Evolutionary conservation across 2,113 vertebrate genomes (phyloP).

Genomic region (Microtus richardsoni): DNA sequence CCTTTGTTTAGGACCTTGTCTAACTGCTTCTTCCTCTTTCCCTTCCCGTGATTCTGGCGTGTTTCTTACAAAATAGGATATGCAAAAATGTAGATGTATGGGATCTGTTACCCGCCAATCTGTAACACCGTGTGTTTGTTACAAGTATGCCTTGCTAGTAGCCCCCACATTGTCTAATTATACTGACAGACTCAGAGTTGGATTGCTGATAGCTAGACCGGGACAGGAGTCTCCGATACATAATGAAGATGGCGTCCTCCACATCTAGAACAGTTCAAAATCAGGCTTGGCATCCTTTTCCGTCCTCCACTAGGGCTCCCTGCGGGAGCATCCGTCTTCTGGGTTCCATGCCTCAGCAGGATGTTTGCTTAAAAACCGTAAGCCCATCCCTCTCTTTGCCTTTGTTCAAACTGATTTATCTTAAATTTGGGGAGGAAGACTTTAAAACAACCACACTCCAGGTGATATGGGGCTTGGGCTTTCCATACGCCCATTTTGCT

Average conservation of each 20-base stretch:
- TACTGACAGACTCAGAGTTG: background rate
- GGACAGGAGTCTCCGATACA: background rate
- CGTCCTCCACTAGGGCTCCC: background rate
- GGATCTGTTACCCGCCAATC: background rate
- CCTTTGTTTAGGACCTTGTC: background rate
- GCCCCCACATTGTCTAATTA: background rate
- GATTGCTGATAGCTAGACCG: rapidly evolving
- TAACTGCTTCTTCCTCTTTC: background rate
- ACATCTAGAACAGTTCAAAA: background rate
- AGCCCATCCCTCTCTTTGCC: background rate
- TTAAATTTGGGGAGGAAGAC: background rate
- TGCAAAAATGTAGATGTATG: background rate
- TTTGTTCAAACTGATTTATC: background rate
- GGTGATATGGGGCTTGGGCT: background rate
- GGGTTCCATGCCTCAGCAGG: background rate
- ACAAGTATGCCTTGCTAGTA: background rate
- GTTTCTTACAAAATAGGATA: background rate
- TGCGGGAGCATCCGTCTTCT: background rate
- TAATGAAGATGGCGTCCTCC: background rate
- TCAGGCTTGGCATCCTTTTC: background rate
- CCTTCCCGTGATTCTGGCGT: background rate
- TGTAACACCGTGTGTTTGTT: background rate
- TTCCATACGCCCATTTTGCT: background rate
- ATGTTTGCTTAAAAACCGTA: background rate
- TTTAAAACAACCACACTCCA: background rate